phyloP scores from a whole-genome alignment of 2,888 invertebrate genomes.

The Tubulanus polymorphus region DNA sequence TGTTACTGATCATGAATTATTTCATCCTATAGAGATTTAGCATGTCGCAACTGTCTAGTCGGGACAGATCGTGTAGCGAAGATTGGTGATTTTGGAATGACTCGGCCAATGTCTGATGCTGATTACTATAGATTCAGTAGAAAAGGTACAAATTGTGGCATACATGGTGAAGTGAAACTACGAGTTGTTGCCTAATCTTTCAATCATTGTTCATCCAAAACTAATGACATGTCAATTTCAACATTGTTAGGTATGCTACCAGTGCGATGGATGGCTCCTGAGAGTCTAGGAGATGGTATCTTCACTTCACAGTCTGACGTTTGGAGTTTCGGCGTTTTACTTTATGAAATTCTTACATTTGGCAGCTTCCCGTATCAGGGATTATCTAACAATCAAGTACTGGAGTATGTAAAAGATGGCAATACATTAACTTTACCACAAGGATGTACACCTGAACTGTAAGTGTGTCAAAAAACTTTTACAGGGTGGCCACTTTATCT shows the following conservation, averaged over 20 bases:
- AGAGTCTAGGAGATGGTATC: constrained; percentile 74
- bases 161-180: too few species aligned
- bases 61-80: constrained; percentile 69
- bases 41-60: constrained; percentile 74
- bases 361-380: constrained; percentile 89
- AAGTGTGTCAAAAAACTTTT: constrained; percentile 58
- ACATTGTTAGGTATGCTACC: constrained; percentile 67
- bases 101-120: constrained; percentile 78
- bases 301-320: constrained; percentile 84
- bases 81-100: constrained; percentile 89
- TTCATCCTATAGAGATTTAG: constrained; percentile 66
- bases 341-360: constrained; percentile 81
- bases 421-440: constrained; percentile 70
- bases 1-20: too few species aligned
- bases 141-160: too few species aligned
- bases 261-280: constrained; percentile 91
- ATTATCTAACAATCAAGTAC: constrained; percentile 77
- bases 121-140: constrained; percentile 86
- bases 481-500: too few species aligned
- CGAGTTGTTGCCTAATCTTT: too few species aligned
- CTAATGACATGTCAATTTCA: background rate
- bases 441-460: constrained; percentile 76
- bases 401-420: constrained; percentile 74
- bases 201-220: background rate
- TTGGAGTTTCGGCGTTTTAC: constrained; percentile 83